phyloP scores from a whole-genome alignment of 2,888 invertebrate species.

The Epinotia demarniana region DNA sequence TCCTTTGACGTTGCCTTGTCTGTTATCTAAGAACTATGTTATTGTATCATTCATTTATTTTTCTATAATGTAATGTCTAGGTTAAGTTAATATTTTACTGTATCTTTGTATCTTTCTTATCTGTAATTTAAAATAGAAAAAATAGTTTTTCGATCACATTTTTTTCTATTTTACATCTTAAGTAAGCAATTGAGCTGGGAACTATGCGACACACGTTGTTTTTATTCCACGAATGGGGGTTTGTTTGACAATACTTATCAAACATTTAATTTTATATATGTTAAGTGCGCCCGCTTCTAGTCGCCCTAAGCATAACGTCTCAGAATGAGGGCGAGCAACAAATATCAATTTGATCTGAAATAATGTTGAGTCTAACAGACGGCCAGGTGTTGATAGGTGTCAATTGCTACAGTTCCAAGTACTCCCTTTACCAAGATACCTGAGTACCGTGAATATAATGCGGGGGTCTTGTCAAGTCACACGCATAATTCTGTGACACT shows the following conservation, averaged over 20 bases:
- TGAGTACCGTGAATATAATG: not conserved
- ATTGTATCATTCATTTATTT: too few species aligned
- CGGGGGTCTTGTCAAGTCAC: not conserved
- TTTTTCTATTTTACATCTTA: too few species aligned
- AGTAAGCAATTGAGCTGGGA: too few species aligned
- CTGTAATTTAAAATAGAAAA: too few species aligned
- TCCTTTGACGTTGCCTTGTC: too few species aligned
- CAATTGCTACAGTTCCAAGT: slow-evolving; percentile 1
- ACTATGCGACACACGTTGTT: not conserved
- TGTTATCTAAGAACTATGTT: too few species aligned
- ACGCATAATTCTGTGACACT: not conserved
- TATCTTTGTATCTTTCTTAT: too few species aligned
- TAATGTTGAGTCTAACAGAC: not conserved
- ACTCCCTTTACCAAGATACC: not conserved
- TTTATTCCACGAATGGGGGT: too few species aligned
- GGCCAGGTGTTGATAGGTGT: not conserved
- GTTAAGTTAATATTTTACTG: too few species aligned
- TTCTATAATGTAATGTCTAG: too few species aligned
- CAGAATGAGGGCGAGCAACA: not conserved
- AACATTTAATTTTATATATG: not conserved
- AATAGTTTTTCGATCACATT: too few species aligned
- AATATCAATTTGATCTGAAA: not conserved
- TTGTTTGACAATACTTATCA: too few species aligned
- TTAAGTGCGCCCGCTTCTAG: not conserved
- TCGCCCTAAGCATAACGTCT: not conserved